Percentiles rank a stretch among this genome's conserved stretches.
phyloP scores from a whole-genome alignment of 1,140 invertebrate species.

The Zaprionus capensis region DNA sequence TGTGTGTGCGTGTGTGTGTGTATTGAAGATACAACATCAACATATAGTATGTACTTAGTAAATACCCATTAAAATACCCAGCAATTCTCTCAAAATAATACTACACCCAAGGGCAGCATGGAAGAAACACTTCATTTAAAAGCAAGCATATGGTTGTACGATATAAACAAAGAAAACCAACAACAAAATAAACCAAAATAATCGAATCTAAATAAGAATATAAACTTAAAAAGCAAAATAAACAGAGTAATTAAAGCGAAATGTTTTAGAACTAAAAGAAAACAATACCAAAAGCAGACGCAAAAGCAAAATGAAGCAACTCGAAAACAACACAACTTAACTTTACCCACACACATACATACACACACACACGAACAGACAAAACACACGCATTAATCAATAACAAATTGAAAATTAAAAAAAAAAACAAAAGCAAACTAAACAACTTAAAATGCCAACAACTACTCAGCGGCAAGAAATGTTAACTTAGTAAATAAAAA shows the following conservation, averaged over 20 bases:
- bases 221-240: slow-evolving; percentile 22
- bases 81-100: not conserved
- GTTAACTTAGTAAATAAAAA: slow-evolving; percentile 67
- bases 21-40: not conserved
- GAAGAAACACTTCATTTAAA: slow-evolving; percentile 20
- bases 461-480: slow-evolving; percentile 55
- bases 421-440: slow-evolving; percentile 23
- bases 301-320: slow-evolving; percentile 22
- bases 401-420: slow-evolving; percentile 21
- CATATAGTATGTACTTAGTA: slow-evolving; percentile 3
- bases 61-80: not conserved
- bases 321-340: slow-evolving; percentile 13
- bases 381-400: slow-evolving; percentile 30
- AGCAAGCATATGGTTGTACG: slow-evolving; percentile 51
- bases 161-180: slow-evolving; percentile 13
- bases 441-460: slow-evolving; percentile 52
- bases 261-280: slow-evolving; percentile 21
- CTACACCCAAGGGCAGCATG: slow-evolving; percentile 12
- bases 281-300: slow-evolving; percentile 22
- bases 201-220: slow-evolving; percentile 13
- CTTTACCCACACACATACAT: slow-evolving; percentile 19
- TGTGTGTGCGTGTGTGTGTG: not conserved
- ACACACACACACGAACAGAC: slow-evolving; percentile 21
- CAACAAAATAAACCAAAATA: slow-evolving; percentile 17
- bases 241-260: slow-evolving; percentile 7